These are phyloP conservation scores for Acronicta alni DNA, from an alignment of 2,888 invertebrate species.

Conservation along the genomic window DNA sequence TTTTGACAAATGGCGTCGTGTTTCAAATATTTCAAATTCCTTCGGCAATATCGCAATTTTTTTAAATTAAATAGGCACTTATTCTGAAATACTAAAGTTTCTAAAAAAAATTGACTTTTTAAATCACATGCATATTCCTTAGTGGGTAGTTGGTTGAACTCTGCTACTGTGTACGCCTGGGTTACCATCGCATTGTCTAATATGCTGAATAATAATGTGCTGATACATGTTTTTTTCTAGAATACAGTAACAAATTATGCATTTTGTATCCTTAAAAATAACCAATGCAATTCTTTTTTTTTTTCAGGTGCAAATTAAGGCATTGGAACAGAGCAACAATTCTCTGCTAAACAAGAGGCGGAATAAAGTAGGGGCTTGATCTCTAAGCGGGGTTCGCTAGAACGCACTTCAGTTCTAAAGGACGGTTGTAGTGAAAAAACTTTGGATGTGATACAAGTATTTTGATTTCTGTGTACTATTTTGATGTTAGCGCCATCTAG, in stretches of 20 bases:
- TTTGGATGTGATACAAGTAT: slow-evolving; percentile 17
- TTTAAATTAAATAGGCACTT: too few species aligned
- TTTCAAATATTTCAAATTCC: too few species aligned
- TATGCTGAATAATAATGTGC: too few species aligned
- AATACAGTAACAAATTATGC: neutral
- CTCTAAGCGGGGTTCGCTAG: neutral
- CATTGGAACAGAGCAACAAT: slow-evolving; percentile 97
- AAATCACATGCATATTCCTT: too few species aligned
- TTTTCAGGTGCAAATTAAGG: slow-evolving; percentile 95
- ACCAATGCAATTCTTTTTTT: slow-evolving; percentile 4
- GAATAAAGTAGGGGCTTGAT: slow-evolving; percentile 88
- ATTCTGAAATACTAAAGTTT: too few species aligned
- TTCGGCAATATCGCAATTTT: too few species aligned
- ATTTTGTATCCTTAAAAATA: neutral
- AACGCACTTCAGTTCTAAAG: slow-evolving; percentile 17
- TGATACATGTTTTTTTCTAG: neutral
- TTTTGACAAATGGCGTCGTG: too few species aligned
- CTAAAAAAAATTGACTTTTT: too few species aligned
- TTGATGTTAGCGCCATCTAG: slow-evolving; percentile 44
- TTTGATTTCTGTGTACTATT: slow-evolving; percentile 17
- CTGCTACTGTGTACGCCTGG: too few species aligned
- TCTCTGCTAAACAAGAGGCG: slow-evolving; percentile 96
- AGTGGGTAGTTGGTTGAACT: too few species aligned
- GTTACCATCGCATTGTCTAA: too few species aligned
- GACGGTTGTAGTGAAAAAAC: slow-evolving; percentile 14